Evolutionary conservation across 2,113 vertebrate genomes (phyloP).

Genomic region (Hystrix cristata): DNA sequence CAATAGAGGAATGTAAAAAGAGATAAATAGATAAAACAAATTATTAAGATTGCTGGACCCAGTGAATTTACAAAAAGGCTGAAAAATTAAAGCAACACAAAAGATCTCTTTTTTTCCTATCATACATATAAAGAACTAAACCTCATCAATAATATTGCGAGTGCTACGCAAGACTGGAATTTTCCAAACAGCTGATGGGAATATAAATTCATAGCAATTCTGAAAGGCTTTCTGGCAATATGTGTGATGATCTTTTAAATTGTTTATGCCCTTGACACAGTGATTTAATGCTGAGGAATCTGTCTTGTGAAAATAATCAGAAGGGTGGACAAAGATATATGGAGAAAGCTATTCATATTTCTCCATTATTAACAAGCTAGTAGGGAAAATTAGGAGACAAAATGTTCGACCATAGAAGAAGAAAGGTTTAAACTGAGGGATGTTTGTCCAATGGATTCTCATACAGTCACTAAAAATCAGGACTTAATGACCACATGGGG

Average conservation of each 20-base stretch:
- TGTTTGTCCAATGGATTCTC: neutral
- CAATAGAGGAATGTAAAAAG: neutral
- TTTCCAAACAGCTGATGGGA: constrained; percentile 37
- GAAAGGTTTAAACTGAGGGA: neutral
- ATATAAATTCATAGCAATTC: constrained; percentile 43
- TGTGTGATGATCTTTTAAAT: constrained; percentile 58
- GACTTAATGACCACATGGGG: neutral
- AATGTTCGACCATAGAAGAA: neutral
- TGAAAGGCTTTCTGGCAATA: constrained; percentile 33
- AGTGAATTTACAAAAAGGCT: neutral
- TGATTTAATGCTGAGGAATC: constrained; percentile 57
- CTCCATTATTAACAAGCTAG: constrained; percentile 61
- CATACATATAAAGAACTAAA: neutral
- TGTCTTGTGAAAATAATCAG: constrained; percentile 59
- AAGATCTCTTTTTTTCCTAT: neutral
- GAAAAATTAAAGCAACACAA: neutral
- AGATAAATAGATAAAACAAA: neutral
- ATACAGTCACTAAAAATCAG: neutral
- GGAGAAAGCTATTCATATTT: neutral
- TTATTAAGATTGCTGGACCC: neutral
- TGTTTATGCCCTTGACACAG: constrained; percentile 60
- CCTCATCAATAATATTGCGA: neutral
- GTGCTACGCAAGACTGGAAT: neutral
- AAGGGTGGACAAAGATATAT: constrained; percentile 64
- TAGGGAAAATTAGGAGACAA: constrained; percentile 49